A percentile compares a stretch with the other conserved stretches of the same genome.
phyloP scores from a whole-genome alignment of 92 coral and sea anemone species.

The Actinernus sp. region DNA sequence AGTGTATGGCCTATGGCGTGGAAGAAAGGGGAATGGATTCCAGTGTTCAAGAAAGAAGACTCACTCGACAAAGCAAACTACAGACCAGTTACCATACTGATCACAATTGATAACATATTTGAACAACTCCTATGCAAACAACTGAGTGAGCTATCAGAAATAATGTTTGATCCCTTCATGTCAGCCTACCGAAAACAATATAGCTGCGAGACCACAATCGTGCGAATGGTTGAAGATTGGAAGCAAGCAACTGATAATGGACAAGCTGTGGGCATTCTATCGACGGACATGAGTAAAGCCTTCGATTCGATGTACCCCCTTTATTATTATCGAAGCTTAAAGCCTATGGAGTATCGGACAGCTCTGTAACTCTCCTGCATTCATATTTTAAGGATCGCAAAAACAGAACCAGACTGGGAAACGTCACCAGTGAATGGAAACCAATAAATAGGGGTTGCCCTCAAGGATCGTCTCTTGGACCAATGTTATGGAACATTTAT shows the following conservation, averaged over 20 bases:
- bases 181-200: constrained; percentile 43
- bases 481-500: constrained; percentile 56
- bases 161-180: constrained; percentile 32
- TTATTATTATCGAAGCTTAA: constrained; percentile 52
- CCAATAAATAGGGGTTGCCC: constrained; percentile 49
- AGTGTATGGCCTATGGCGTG: constrained; percentile 24
- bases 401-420: constrained; percentile 28
- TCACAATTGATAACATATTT: constrained; percentile 28
- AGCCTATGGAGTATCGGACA: constrained; percentile 49
- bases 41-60: constrained; percentile 44
- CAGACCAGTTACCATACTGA: constrained; percentile 40
- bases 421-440: constrained; percentile 29
- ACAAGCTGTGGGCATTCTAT: constrained; percentile 20
- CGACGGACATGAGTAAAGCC: constrained; percentile 63
- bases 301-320: constrained; percentile 68
- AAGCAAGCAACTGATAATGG: constrained; percentile 28
- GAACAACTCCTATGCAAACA: constrained; percentile 10
- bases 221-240: constrained; percentile 60
- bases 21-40: constrained; percentile 46
- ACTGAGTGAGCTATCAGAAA: constrained; percentile 6
- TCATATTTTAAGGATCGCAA: constrained; percentile 40
- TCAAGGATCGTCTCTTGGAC: constrained; percentile 65
- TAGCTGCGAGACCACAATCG: constrained; percentile 48
- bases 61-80: constrained; percentile 32
- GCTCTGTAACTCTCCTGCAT: constrained; percentile 5